These are phyloP conservation scores for Sphyrna mokarran DNA, from an alignment of 2,113 vertebrate genomes.

Conservation along the genomic window DNA sequence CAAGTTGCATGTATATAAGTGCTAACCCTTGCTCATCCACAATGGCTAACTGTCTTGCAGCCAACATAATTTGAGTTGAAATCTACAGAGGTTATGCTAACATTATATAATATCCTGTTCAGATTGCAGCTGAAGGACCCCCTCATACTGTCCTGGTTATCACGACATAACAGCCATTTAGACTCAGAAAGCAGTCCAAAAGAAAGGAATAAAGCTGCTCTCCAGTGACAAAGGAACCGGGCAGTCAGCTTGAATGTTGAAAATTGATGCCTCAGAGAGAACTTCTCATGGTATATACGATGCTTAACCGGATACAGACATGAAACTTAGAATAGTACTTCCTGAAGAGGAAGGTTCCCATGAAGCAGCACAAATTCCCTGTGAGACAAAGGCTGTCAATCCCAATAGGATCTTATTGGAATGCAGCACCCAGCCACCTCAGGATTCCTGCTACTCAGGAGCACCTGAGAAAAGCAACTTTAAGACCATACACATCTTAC, in stretches of 20 bases:
- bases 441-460: background rate
- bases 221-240: background rate
- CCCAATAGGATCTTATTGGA: background rate
- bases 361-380: background rate
- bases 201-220: conserved; percentile 1
- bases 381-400: background rate
- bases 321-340: background rate
- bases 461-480: background rate
- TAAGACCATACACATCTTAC: background rate
- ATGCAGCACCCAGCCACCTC: background rate
- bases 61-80: background rate
- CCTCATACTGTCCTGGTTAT: background rate
- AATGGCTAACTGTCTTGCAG: background rate
- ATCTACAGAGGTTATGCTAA: conserved; percentile 12
- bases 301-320: background rate
- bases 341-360: background rate
- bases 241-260: background rate
- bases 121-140: background rate
- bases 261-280: background rate
- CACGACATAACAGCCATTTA: background rate
- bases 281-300: background rate
- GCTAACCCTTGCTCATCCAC: background rate
- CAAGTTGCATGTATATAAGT: background rate
- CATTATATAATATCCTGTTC: background rate
- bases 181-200: background rate